phyloP scores from a whole-genome alignment of 2,113 vertebrate species.

The Platanista minor region DNA sequence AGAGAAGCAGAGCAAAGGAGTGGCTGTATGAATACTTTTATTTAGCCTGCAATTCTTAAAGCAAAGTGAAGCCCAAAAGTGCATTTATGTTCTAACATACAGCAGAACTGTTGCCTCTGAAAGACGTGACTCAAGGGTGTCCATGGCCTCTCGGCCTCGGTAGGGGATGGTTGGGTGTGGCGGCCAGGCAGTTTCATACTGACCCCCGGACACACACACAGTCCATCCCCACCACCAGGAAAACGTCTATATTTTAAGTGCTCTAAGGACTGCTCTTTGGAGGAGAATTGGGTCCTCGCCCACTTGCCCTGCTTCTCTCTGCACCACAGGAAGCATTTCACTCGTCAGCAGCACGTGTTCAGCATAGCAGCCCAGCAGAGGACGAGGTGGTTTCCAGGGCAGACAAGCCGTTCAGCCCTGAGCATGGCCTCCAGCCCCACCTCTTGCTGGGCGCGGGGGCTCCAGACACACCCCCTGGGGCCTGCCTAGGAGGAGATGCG shows the following conservation, averaged over 20 bases:
- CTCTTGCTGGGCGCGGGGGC: not conserved
- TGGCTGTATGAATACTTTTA: not conserved
- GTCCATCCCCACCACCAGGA: not conserved
- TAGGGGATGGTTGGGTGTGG: rapidly evolving
- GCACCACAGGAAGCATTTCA: not conserved
- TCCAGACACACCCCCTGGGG: not conserved
- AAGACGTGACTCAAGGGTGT: no score
- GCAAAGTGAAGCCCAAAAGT: not conserved
- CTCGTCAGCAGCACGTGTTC: not conserved
- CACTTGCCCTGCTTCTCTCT: not conserved
- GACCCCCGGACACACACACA: not conserved
- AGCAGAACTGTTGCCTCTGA: not conserved
- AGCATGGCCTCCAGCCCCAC: not conserved
- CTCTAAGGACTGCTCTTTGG: not conserved
- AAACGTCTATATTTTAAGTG: no score
- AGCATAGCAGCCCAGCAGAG: rapidly evolving
- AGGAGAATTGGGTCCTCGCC: rapidly evolving
- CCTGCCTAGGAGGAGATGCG: not conserved
- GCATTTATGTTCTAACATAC: rapidly evolving
- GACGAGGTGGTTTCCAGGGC: not conserved
- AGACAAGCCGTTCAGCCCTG: not conserved
- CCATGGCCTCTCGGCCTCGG: rapidly evolving
- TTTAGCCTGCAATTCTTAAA: not conserved
- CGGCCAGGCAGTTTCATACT: rapidly evolving
- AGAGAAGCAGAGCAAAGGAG: not conserved